Evolutionary conservation across 2,888 invertebrate species (phyloP).

Genomic region (Aphelenchoides bicaudatus): DNA sequence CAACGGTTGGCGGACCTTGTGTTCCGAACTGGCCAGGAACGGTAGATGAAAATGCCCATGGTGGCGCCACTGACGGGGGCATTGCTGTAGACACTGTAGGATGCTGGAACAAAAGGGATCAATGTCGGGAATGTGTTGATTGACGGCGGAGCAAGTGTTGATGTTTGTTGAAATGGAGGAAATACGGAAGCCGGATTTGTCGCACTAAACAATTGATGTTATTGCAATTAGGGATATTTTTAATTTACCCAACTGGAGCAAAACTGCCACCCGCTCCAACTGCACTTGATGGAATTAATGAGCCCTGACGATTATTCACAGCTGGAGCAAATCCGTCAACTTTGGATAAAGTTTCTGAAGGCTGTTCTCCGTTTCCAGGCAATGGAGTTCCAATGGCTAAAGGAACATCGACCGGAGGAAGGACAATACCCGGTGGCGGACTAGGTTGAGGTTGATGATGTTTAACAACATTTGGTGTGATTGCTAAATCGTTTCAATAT

Average conservation of each 20-base stretch:
- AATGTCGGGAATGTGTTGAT: background rate
- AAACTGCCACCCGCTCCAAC: slow-evolving; percentile 11
- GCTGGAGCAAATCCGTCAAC: slow-evolving; percentile 9
- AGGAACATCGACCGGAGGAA: slow-evolving; percentile 11
- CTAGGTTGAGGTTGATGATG: too few relatives aligned
- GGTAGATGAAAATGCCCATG: too few relatives aligned
- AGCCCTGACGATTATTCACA: background rate
- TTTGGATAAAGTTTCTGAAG: background rate
- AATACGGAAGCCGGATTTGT: background rate
- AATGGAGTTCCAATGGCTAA: background rate
- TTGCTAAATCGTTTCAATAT: too few relatives aligned
- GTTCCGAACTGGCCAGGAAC: too few relatives aligned
- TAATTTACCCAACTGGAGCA: too few relatives aligned
- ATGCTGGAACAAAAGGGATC: too few relatives aligned
- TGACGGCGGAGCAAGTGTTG: background rate
- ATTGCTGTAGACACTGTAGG: background rate
- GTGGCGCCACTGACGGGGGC: slow-evolving; percentile 12
- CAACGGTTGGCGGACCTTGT: background rate
- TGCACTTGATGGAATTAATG: background rate
- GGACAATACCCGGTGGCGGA: slow-evolving; percentile 15
- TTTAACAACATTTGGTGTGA: too few relatives aligned
- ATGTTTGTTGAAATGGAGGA: slow-evolving; percentile 1
- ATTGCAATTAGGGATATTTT: too few relatives aligned
- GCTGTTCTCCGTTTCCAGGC: background rate
- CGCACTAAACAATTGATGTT: background rate